These are phyloP conservation scores for Asobara japonica DNA, from an alignment of 1,140 invertebrate genomes.

Conservation along the genomic window DNA sequence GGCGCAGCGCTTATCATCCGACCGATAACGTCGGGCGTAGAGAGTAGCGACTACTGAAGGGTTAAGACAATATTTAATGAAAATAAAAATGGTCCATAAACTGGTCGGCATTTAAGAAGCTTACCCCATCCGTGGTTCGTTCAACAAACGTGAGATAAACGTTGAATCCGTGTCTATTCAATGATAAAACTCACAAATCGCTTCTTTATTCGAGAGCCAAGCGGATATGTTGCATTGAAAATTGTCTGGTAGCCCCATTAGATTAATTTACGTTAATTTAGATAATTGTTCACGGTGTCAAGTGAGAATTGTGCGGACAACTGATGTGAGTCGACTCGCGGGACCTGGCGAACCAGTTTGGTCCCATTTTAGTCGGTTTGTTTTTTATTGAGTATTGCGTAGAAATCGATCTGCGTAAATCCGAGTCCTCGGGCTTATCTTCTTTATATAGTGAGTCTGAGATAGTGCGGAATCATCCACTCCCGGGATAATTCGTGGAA, in stretches of 20 bases:
- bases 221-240: neutral
- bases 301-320: constrained; percentile 15
- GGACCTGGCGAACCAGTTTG: neutral
- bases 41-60: no score
- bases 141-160: constrained; percentile 24
- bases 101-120: no score
- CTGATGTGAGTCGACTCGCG: neutral
- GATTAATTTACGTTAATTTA: constrained; percentile 55
- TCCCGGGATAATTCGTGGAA: neutral
- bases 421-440: constrained; percentile 31
- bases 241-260: constrained; percentile 42
- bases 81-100: no score
- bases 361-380: neutral
- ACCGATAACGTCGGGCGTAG: no score
- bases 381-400: neutral
- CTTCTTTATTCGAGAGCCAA: neutral
- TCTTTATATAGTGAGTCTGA: constrained; percentile 34
- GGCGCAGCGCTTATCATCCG: no score
- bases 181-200: neutral
- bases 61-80: no score
- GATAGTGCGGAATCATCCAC: constrained; percentile 9
- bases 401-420: neutral
- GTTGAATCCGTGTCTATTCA: constrained; percentile 15
- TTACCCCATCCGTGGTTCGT: constrained; percentile 19
- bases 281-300: constrained; percentile 48